phyloP scores from a whole-genome alignment of 2,113 vertebrate genomes.

The Poecile atricapillus region DNA sequence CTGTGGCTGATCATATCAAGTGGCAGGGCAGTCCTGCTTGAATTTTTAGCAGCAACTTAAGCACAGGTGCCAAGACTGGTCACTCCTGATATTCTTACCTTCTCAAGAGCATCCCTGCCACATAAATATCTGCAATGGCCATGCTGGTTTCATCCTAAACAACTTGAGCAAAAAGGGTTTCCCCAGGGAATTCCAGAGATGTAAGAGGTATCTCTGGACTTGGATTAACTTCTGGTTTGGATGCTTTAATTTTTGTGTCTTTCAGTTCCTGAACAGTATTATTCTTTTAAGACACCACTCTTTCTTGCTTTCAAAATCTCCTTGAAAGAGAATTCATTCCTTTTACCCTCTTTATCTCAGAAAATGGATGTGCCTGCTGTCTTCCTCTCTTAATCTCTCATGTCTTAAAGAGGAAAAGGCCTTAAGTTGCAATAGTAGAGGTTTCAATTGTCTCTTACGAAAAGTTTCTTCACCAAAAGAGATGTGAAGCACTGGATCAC shows the following conservation, averaged over 20 bases:
- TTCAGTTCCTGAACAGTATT: background rate
- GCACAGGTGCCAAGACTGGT: background rate
- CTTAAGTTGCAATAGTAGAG: background rate
- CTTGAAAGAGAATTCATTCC: background rate
- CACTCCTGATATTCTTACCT: background rate
- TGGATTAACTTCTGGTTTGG: background rate
- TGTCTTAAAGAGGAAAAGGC: background rate
- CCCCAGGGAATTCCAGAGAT: background rate
- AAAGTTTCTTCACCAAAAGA: background rate
- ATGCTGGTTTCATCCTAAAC: background rate
- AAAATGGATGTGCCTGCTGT: background rate
- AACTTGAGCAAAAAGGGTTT: background rate
- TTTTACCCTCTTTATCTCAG: background rate
- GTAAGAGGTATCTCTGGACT: background rate
- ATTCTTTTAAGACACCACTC: background rate
- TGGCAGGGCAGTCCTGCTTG: background rate
- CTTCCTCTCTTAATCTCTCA: background rate
- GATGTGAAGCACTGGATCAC: background rate
- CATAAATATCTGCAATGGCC: background rate
- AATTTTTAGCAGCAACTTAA: background rate
- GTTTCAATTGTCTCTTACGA: background rate
- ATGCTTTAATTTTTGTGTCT: background rate
- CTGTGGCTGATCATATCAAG: fast-evolving
- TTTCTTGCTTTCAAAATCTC: background rate
- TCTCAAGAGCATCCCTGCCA: background rate